Base-by-base conservation (phyloP, 2,888 invertebrate genomes). In the Steromphala cineraria region DNA sequence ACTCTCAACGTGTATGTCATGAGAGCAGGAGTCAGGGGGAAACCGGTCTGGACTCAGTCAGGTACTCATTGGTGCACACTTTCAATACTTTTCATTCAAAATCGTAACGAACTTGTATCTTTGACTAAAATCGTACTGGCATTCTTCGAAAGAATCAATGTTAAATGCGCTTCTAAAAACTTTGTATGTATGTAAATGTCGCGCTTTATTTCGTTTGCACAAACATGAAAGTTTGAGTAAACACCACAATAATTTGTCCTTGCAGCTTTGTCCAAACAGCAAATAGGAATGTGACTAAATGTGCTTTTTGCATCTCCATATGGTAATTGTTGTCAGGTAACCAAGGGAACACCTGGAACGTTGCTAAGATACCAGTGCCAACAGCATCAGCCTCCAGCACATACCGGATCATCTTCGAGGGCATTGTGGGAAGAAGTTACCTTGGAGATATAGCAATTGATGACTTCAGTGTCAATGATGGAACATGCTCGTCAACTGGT, bases 361-460 rank as follows among this genome's bases (percentile, higher is more conserved):
- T 86, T 19, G 89, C 88, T 53, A 86, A 86, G 28, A 82, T 89
- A n/a, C 85, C 82, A 15, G 78, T 91, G 7, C 85, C 85, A 5
- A 74, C 79, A 1, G 81, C 80, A n/a, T 21, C 62, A 5, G 81
- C 80, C 21, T 80, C 19, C n/a, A 75, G 79, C 19, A 75, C 84
- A 5, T 89, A 86, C 78, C 85, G 90, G 86, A 84, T 92, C 10
- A 87, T 90, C 36, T 90, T 92, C 84, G 92, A 92, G 82, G 92
- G 87, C 1, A 81, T 89, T 36, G 82, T 85, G 62, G 92, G 91
- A 19, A 82, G 31, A 46, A 87, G 89, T 80, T 85, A 82, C 81
- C 82, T 79, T 15, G 90, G 92, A 10, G 92, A 92, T 80, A 89
- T 92, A 62, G 91, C 91, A 8, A 87, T 92, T 71, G 92, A 92